Percentiles rank a stretch among this genome's conserved stretches.
phyloP scores from a whole-genome alignment of 2,797 vertebrate genomes.

The Crocidura indochinensis region DNA sequence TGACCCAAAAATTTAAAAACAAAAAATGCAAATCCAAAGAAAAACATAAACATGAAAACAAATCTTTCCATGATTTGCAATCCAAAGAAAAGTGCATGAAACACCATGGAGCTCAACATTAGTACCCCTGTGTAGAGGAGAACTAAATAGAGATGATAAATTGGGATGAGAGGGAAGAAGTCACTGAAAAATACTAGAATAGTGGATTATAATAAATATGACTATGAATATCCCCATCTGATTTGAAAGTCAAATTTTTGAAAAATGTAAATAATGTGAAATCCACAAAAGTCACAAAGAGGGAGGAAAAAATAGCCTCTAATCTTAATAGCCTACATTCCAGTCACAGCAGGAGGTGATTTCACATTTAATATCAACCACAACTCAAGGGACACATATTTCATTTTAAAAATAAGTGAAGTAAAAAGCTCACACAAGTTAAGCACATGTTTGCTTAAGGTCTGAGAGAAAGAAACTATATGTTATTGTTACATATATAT shows the following conservation, averaged over 20 bases:
- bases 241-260: constrained; percentile 19
- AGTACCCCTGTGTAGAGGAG: neutral
- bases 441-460: neutral
- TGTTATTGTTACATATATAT: no score
- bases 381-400: neutral
- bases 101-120: neutral
- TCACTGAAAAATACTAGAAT: neutral
- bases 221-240: constrained; percentile 12
- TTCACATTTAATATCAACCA: constrained; percentile 17
- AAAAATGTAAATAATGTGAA: constrained; percentile 44
- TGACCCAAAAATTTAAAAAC: no score
- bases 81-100: constrained; percentile 44
- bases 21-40: neutral
- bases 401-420: constrained; percentile 49
- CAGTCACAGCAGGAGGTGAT: neutral
- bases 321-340: neutral
- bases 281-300: constrained; percentile 15
- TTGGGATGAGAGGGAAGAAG: neutral
- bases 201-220: neutral
- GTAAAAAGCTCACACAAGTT: neutral
- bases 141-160: neutral
- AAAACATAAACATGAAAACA: constrained; percentile 50
- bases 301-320: neutral
- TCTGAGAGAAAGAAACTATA: neutral
- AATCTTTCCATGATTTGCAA: neutral